Base-by-base conservation (phyloP, 2,113 vertebrate genomes). In the Agelaius tricolor region DNA sequence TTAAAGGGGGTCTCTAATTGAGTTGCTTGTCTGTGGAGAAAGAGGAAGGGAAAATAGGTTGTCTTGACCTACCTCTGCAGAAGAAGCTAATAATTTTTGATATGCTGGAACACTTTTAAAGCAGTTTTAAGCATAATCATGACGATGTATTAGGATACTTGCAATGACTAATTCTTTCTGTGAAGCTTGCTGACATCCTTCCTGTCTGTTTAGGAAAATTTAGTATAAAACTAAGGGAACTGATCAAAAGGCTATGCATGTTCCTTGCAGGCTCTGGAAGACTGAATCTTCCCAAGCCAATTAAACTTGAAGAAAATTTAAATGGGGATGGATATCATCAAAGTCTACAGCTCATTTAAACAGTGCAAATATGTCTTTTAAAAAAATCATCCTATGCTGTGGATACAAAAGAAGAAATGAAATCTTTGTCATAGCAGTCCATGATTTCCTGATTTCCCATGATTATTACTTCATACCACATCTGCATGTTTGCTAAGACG, bases 51-150 rank as follows among this genome's bases (percentile, higher is more conserved):
- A 91, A 93, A 96, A 91, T 37, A 61, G 76, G 72, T 94, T 86
- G 61, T 52, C 83, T 84, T 92, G 90, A 94, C 82, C 94, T 88
- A 63, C 41, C 43, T 93, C 35, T 71, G 18, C 22, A 89, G 57
- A 81, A 72, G 35, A 9, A 84, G 28, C 27, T 78, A 88, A 52
- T 89, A 61, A 93, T 86, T 90, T 91, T 6, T 7, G 27, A 69
- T 71, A 31, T 18, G 27, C 52, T 80, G 35, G 59, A 90, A 76
- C 47, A 77, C 31, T 49, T 89, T 79, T 86, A 59, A 79, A 79
- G 81, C 11, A 44, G 21, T 71, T 83, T 83, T 54, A 87, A 76
- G 18, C n/a, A 63, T 62, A 81, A 84, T 80, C 13, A 22, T 55
- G 21, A 58, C 43, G 15, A 37, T 11, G 9, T 62, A 88, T 31